Conservation (phyloP, 2,888 invertebrate species). For the Meganola albula region DNA sequence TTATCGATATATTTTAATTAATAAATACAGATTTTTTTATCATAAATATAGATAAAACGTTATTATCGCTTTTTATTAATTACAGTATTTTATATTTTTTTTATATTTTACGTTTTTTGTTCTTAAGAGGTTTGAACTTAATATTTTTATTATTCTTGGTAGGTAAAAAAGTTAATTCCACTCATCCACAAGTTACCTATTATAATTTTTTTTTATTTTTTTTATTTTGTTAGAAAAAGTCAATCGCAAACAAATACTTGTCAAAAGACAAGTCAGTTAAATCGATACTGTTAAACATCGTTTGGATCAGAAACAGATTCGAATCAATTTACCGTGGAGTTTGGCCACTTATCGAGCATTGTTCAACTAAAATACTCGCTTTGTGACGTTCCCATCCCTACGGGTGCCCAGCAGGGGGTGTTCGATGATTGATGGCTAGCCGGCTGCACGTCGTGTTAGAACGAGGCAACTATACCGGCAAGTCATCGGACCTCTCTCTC, state of each 20-base stretch:
- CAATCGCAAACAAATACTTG: too few species aligned
- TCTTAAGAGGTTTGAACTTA: too few species aligned
- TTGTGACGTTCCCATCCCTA: slow-evolving; percentile 72
- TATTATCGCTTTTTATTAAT: too few species aligned
- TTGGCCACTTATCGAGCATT: slow-evolving; percentile 74
- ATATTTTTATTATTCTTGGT: too few species aligned
- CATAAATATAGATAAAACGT: too few species aligned
- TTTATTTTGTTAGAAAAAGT: too few species aligned
- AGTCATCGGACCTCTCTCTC: slow-evolving; percentile 41
- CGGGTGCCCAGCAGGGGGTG: slow-evolving; percentile 67
- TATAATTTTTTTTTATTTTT: too few species aligned
- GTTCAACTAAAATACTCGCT: slow-evolving; percentile 57
- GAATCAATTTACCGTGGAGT: slow-evolving; percentile 70
- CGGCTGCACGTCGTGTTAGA: slow-evolving; percentile 54
- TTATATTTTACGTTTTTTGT: too few species aligned
- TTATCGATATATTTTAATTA: slow-evolving; percentile 41
- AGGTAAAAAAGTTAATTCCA: too few species aligned
- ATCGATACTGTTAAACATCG: slow-evolving; percentile 53
- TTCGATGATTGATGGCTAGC: slow-evolving; percentile 73
- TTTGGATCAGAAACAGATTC: slow-evolving; percentile 50
- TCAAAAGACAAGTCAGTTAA: slow-evolving; percentile 28
- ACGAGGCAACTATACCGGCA: slow-evolving; percentile 36
- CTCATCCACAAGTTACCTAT: too few species aligned
- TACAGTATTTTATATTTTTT: slow-evolving; percentile 1
- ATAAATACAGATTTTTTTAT: slow-evolving; percentile 17